These are phyloP conservation scores for Procambarus clarkii DNA, from an alignment of 1,140 invertebrate genomes.

Conservation along the genomic window DNA sequence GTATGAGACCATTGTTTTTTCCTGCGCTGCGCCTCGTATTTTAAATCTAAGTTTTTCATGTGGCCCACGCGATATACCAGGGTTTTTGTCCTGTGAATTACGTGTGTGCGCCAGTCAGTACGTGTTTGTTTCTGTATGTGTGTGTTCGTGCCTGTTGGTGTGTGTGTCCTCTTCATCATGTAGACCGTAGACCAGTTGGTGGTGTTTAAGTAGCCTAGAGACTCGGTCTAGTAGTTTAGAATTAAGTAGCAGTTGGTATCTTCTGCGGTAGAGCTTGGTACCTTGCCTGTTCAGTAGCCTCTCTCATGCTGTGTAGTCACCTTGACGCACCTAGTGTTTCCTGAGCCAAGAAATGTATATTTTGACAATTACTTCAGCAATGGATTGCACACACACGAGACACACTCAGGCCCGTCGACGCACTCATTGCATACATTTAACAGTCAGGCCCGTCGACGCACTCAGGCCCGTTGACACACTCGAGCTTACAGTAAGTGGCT, in stretches of 20 bases:
- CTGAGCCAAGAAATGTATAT: neutral
- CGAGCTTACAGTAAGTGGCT: too few relatives aligned
- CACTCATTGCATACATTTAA: too few relatives aligned
- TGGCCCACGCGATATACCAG: neutral
- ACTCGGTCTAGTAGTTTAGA: too few relatives aligned
- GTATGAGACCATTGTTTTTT: too few relatives aligned
- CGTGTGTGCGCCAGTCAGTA: neutral
- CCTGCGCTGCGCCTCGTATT: too few relatives aligned
- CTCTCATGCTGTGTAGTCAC: neutral
- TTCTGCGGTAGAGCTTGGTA: neutral
- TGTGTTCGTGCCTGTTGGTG: neutral
- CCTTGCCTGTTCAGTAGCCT: neutral
- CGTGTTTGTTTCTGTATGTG: neutral
- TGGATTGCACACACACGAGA: neutral
- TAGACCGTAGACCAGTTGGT: neutral
- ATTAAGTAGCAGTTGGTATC: neutral
- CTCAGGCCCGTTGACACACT: too few relatives aligned
- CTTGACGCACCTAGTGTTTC: neutral
- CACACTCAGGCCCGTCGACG: too few relatives aligned
- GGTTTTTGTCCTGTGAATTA: neutral
- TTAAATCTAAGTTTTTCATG: neutral
- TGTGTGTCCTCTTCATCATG: neutral
- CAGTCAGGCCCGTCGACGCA: too few relatives aligned
- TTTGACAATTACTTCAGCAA: neutral
- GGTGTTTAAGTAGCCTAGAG: neutral